phyloP scores from a whole-genome alignment of 2,113 vertebrate species.

The Recurvirostra avosetta region DNA sequence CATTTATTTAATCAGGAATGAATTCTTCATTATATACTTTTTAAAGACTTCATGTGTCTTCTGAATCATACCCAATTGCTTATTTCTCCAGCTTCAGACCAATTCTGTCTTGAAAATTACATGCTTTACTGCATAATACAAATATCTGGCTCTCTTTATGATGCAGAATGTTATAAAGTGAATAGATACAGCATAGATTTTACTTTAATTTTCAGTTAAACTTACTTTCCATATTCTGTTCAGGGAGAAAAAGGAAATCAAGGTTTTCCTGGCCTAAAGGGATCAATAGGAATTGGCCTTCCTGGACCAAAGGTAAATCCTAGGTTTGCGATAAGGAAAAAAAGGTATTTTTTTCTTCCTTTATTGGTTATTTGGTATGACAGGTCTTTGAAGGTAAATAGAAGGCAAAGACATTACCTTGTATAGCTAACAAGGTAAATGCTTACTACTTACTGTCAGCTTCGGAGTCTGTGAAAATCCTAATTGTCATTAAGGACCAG shows the following conservation, averaged over 20 bases:
- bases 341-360: not conserved
- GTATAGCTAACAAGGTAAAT: not conserved
- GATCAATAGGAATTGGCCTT: conserved; percentile 72
- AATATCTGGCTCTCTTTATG: not conserved
- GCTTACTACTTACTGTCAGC: not conserved
- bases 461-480: not conserved
- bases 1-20: not conserved
- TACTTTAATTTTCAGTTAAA: not conserved
- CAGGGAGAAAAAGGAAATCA: conserved; percentile 85
- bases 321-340: not conserved
- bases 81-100: not conserved
- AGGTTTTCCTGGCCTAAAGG: conserved; percentile 78
- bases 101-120: not conserved
- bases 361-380: not conserved
- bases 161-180: not conserved
- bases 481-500: not conserved
- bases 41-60: not conserved
- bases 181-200: not conserved
- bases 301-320: conserved; percentile 82
- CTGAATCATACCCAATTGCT: not conserved
- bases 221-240: not conserved
- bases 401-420: not conserved
- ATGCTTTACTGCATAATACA: not conserved
- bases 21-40: not conserved
- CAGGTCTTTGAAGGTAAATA: not conserved